Evolutionary conservation across 2,888 invertebrate species (phyloP).

Genomic region (Copidosoma aretas): DNA sequence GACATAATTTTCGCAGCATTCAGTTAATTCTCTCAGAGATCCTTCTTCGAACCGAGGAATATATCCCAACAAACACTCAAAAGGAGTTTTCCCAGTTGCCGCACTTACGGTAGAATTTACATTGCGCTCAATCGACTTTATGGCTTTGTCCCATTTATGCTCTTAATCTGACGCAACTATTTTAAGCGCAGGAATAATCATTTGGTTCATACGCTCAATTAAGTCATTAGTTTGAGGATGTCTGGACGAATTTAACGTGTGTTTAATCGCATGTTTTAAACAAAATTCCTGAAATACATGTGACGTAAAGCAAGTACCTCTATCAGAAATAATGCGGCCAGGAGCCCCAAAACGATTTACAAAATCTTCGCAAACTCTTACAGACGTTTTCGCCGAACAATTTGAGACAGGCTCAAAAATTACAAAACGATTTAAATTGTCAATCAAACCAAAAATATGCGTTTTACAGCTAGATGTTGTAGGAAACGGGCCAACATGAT

Average conservation of each 20-base stretch:
- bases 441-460: conserved; percentile 39
- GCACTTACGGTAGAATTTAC: conserved; percentile 23
- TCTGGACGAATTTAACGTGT: conserved; percentile 38
- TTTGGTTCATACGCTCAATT: conserved; percentile 34
- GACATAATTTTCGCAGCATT: conserved; percentile 15
- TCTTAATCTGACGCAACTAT: too few relatives aligned
- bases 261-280: conserved; percentile 33
- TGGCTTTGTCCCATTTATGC: too few relatives aligned
- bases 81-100: conserved; percentile 22
- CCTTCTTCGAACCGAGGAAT: conserved; percentile 24
- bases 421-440: conserved; percentile 42
- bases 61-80: conserved; percentile 27
- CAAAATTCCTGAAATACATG: conserved; percentile 34
- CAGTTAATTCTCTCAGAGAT: conserved; percentile 2
- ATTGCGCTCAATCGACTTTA: conserved; percentile 13
- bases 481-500: conserved; percentile 43
- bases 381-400: conserved; percentile 20
- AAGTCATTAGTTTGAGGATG: conserved; percentile 41
- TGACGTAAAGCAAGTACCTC: conserved; percentile 41
- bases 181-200: conserved; percentile 20
- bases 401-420: conserved; percentile 38
- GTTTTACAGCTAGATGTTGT: conserved; percentile 31
- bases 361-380: conserved; percentile 33
- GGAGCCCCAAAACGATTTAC: conserved; percentile 39
- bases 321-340: conserved; percentile 8